Evolutionary conservation across 2,797 vertebrate species (phyloP).

Genomic region (Phataginus tetradactyla): DNA sequence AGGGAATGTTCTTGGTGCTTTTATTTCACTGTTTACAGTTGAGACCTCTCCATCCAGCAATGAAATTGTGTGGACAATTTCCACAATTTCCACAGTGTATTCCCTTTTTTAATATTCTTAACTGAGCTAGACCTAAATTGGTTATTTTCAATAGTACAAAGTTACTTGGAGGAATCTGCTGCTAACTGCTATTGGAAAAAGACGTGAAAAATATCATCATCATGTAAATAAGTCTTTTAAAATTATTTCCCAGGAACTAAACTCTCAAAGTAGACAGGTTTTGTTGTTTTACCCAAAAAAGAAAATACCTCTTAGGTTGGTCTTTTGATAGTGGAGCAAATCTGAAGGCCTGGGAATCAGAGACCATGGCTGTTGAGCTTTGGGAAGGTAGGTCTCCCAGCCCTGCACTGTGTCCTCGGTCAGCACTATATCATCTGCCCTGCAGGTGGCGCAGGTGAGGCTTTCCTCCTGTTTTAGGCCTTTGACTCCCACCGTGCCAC

Average conservation of each 20-base stretch:
- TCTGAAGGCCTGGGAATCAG: not conserved
- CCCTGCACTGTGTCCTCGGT: no score
- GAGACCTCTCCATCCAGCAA: not conserved
- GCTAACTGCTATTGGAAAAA: not conserved
- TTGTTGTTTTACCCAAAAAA: constrained; percentile 30
- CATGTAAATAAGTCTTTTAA: not conserved
- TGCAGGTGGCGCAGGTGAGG: not conserved
- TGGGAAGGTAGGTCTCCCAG: not conserved
- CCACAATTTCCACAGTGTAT: not conserved
- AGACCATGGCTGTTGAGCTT: not conserved
- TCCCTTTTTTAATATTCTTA: not conserved
- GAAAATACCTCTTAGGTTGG: not conserved
- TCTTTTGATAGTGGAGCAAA: not conserved
- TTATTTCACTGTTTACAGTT: not conserved
- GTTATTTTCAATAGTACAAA: constrained; percentile 22
- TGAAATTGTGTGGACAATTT: not conserved
- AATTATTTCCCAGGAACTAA: not conserved
- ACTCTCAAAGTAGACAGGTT: not conserved
- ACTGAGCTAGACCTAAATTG: not conserved
- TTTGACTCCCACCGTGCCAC: not conserved
- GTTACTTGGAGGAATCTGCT: not conserved
- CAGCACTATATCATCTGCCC: not conserved
- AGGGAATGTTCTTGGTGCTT: not conserved
- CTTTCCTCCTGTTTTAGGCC: not conserved
- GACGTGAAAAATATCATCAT: not conserved